These are phyloP conservation scores for Sturnus vulgaris DNA, from an alignment of 2,113 vertebrate genomes.

Conservation along the genomic window DNA sequence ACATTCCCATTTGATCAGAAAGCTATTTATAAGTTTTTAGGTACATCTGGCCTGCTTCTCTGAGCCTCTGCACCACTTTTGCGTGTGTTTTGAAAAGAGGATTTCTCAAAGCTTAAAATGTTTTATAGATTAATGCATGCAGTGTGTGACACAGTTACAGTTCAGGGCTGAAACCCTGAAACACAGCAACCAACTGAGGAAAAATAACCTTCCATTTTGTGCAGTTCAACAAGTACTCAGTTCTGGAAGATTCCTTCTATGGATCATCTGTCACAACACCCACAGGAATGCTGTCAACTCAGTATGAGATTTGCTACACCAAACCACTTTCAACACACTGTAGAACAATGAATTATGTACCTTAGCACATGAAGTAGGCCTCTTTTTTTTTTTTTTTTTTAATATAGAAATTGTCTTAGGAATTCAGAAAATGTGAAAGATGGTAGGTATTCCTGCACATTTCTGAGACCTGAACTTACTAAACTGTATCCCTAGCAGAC, in stretches of 20 bases:
- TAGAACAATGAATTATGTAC: neutral
- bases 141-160: neutral
- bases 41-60: neutral
- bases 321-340: neutral
- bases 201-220: neutral
- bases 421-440: neutral
- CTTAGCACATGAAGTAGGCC: neutral
- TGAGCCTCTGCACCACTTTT: neutral
- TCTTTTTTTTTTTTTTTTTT: neutral
- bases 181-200: neutral
- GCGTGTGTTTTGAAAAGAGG: neutral
- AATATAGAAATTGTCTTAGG: neutral
- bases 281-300: neutral
- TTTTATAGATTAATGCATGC: neutral
- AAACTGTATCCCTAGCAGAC: neutral
- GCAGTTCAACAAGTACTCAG: neutral
- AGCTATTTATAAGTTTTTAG: neutral
- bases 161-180: neutral
- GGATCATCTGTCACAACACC: neutral
- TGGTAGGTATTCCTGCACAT: neutral
- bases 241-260: neutral
- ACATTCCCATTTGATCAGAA: neutral
- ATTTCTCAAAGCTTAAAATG: conserved; percentile 27
- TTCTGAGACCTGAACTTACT: neutral
- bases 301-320: neutral